Base-by-base conservation (phyloP, 1,140 invertebrate species). In the Monomorium pharaonis region DNA sequence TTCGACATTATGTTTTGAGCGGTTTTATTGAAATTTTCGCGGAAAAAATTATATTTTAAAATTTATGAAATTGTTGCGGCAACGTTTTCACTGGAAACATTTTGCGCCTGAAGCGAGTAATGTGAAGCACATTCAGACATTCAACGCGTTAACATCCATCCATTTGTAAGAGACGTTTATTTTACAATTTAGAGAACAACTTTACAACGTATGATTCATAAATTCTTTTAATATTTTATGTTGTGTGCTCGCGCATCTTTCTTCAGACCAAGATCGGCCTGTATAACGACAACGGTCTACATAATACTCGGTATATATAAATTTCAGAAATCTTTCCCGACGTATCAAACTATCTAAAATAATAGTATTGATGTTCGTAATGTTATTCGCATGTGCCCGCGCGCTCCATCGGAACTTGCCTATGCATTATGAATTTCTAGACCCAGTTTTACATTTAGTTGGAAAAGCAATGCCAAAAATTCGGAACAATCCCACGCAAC, bases 391-490 rank as follows among this genome's bases (percentile, higher is more conserved):
- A 21, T 42, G 33, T 18, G 24, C 56, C n/a, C 2, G 21, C 18
- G 16, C 10, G 16, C 60, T 42, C 54, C 74, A 62, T 62, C 24
- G 56, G 56, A 54, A 60, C 62, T 76, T 76, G 54, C 44, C 21
- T 44, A 14, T 62, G 24, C n/a, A 76, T 62, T 62, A 76, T 33
- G 37, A 76, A 76, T 76, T 44, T 76, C 74, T 62, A 56, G 18
- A n/a, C 74, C 74, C 18, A 76, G 56, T 76, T 76, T 62, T 37
- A 47, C 37, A 58, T 60, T 75, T 75, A 75, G 21, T 62, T 37
- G 16, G 37, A 24, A 37, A 44, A 30, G 37, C 56, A 60, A 76
- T 24, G 21, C 12, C 37, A 49, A 21, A 60, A 76, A 76, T 44
- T 60, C 10, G 37, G n/a, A 62, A 76, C 74, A 76, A 18, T 33